These are phyloP conservation scores for Lysandra coridon DNA, from an alignment of 2,888 invertebrate genomes.

Conservation along the genomic window DNA sequence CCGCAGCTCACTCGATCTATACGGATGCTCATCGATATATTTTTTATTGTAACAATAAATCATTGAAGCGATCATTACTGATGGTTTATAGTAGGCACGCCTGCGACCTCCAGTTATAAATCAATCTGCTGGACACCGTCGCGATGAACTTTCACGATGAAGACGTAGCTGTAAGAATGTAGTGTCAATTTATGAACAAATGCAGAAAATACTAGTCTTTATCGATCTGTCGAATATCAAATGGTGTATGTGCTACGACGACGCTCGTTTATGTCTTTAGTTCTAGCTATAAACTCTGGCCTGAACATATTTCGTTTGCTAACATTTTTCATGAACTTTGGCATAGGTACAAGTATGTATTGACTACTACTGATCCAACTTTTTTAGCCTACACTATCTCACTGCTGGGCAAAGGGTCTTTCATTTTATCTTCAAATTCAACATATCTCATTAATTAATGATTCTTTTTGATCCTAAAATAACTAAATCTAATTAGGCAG, in stretches of 20 bases:
- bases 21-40: conserved; percentile 64
- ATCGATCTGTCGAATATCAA: background rate
- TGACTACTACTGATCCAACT: too few species aligned
- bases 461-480: background rate
- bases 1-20: conserved; percentile 43
- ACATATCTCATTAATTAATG: background rate
- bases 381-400: too few species aligned
- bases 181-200: background rate
- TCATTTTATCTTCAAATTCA: too few species aligned
- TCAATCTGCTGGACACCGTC: conserved; percentile 51
- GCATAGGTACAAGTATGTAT: too few species aligned
- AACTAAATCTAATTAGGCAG: conserved; percentile 6
- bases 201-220: background rate
- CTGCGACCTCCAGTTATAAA: conserved; percentile 54
- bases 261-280: conserved; percentile 3
- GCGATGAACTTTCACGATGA: conserved; percentile 31
- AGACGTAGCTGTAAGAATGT: conserved; percentile 32
- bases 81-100: conserved; percentile 68
- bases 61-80: conserved; percentile 71
- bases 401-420: too few species aligned
- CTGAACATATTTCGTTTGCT: background rate
- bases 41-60: conserved; percentile 73
- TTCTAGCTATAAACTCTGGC: background rate
- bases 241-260: background rate
- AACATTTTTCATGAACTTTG: background rate